Evolutionary conservation across 2,113 vertebrate genomes (phyloP), one percentile per base, ranked within the genome.

Genomic region (Tachycineta bicolor): DNA sequence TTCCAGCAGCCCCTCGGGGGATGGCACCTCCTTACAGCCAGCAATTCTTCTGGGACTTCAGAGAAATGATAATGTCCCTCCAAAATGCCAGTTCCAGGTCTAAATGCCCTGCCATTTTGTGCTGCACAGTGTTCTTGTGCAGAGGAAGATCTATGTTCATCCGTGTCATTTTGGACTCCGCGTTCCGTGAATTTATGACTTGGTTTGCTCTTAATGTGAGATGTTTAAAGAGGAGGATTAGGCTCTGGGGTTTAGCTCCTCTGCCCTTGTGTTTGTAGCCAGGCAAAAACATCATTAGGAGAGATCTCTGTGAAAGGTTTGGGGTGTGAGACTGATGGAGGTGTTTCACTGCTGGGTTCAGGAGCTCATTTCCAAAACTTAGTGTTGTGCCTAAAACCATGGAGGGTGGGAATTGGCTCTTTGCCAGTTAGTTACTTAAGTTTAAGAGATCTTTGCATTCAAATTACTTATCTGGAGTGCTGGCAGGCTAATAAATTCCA

Each of bases 401-500:
- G 59, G 47, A 91, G 87, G 88, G 83, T 39, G 93, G 81, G 80
- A 79, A 5, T 88, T 98, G 97, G 96, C 80, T 96, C 53, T 22
- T 75, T 96, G 97, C 97, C 98, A 97, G 94, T 96, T 81, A 65
- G 93, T 97, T 96, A 97, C 98, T 98, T 98, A 96, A 97, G 96
- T 87, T 92, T 94, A 77, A 92, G 97, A 96, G 94, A 97, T 97
- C 94, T 96, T 77, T 94, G 96, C 94, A 79, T 96, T 96, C 90
- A 92, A 90, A 95, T 97, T 83, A 95, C 96, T 97, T 86, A 90
- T 95, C 96, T 96, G 93, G 94, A 97, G 96, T 87, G 96, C 96
- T 94, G 93, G 96, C 97, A 93, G 96, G 88, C 94, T 97, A 75
- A 96, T 97, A 96, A 97, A 98, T 97, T 96, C 97, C 73, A 39